Base-by-base conservation (phyloP, 1,140 invertebrate species). In the Heliconius melpomene region DNA sequence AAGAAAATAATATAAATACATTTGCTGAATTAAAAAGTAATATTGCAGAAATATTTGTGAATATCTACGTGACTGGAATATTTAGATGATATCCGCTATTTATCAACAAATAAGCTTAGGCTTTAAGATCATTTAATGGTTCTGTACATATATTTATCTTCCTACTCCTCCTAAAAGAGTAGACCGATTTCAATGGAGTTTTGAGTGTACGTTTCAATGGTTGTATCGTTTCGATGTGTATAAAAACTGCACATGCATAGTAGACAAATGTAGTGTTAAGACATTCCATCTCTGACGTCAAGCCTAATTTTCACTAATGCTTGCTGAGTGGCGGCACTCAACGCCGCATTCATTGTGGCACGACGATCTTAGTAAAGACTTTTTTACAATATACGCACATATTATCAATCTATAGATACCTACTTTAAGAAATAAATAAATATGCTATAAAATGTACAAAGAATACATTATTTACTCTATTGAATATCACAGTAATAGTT, bases 391-490 rank as follows among this genome's bases (percentile, higher is more conserved):
- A 46, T 1, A 46, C 13, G 0, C 13, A 46, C 40, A 46, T 16
- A 46, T 23, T 23, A 57, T 57, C 2, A 57, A 57, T n/a, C 7
- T n/a, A 57, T 7, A 57, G 54, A 23, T 57, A 29, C 26, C 26
- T 29, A 40, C 3, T 13, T 29, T 29, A 29, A 29, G 13, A 46
- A 46, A 46, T 13, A 46, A 13, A 13, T 13, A 57, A 23, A 57
- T 20, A 52, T 57, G 8, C 3, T 13, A 16, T 7, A 66, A 66
- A 26, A 29, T 5, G 2, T 66, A 66, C 8, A 57, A 57, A 57
- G 54, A 57, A 57, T 57, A n/a, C 54, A 8, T 57, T n/a, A 57
- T 57, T 57, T 9, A 57, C 60, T 66, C 26, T 66, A 66, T 66
- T 16, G 20, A 60, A n/a, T 60, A 23, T 9, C 57, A 60, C 7